These are phyloP conservation scores for Cynopterus sphinx DNA, from an alignment of 2,797 vertebrate species.

Conservation along the genomic window DNA sequence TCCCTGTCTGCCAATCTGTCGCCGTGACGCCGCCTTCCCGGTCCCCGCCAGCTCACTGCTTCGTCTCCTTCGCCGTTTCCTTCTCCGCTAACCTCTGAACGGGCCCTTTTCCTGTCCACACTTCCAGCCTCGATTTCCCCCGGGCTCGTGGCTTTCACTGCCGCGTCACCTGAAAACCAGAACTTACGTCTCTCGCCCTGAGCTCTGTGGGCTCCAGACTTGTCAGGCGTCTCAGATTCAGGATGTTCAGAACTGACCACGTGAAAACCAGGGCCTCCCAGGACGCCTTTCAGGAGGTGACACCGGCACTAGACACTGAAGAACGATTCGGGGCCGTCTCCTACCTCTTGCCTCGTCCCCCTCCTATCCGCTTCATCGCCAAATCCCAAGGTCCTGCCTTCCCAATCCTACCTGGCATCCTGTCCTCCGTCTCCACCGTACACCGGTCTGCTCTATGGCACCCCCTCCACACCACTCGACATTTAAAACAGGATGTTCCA, in stretches of 20 bases:
- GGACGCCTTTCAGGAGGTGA: background rate
- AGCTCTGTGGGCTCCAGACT: background rate
- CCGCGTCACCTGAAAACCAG: too few relatives aligned
- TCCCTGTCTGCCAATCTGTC: too few relatives aligned
- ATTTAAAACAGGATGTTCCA: background rate
- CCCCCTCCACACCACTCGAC: background rate
- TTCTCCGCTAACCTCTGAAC: background rate
- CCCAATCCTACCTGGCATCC: background rate
- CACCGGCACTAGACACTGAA: too few relatives aligned
- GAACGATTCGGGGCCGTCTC: background rate
- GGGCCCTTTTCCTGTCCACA: background rate
- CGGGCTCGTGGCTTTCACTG: background rate
- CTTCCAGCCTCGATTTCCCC: background rate
- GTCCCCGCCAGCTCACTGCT: background rate
- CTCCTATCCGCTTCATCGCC: accelerated
- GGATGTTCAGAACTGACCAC: background rate
- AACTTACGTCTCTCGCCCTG: background rate
- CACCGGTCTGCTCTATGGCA: background rate
- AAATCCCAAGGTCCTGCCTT: background rate
- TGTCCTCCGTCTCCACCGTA: background rate
- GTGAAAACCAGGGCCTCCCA: background rate
- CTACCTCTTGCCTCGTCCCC: background rate
- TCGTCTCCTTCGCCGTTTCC: background rate
- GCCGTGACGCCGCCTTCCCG: accelerated
- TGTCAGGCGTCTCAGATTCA: background rate